These are phyloP conservation scores for Toxotes lorentzi DNA, from an alignment of 2,797 vertebrate species.

Conservation along the genomic window DNA sequence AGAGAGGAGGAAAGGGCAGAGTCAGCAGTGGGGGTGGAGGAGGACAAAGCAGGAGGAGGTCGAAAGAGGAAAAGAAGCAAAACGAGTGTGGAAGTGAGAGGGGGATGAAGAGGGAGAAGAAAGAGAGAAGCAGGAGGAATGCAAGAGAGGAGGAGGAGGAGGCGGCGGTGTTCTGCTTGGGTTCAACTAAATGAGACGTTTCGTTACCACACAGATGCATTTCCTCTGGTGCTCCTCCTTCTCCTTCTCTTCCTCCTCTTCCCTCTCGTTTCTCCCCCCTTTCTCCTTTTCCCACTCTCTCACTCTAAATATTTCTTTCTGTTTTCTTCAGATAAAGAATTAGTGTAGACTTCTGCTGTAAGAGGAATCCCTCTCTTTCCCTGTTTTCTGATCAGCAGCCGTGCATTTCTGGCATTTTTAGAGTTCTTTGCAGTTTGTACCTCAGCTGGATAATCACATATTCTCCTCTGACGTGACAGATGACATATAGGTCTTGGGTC, in stretches of 20 bases:
- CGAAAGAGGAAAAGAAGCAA: too few species aligned
- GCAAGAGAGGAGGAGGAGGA: conserved; percentile 14
- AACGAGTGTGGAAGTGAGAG: neutral
- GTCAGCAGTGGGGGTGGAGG: neutral
- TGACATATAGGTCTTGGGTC: neutral
- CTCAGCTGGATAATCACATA: conserved; percentile 34
- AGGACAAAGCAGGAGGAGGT: neutral
- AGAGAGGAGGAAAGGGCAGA: neutral
- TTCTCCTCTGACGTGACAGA: conserved; percentile 14
- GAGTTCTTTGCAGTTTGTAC: conserved; percentile 13
- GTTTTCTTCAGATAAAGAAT: conserved; percentile 3
- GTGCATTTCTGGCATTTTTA: conserved; percentile 34
- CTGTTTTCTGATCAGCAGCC: conserved; percentile 3
- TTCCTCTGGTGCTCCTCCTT: conserved; percentile 45
- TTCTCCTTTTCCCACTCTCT: neutral
- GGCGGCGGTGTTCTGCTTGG: conserved; percentile 56
- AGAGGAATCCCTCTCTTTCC: neutral
- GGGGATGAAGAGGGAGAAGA: conserved; percentile 2
- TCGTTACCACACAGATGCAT: conserved; percentile 44
- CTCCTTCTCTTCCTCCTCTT: conserved; percentile 7
- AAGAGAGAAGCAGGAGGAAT: conserved; percentile 22
- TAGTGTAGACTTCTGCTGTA: neutral
- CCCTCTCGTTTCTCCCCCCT: neutral
- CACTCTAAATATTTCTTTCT: neutral
- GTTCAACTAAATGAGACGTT: conserved; percentile 67